phyloP scores from a whole-genome alignment of 92 coral and sea anemone species.

The Diadumene lineata region DNA sequence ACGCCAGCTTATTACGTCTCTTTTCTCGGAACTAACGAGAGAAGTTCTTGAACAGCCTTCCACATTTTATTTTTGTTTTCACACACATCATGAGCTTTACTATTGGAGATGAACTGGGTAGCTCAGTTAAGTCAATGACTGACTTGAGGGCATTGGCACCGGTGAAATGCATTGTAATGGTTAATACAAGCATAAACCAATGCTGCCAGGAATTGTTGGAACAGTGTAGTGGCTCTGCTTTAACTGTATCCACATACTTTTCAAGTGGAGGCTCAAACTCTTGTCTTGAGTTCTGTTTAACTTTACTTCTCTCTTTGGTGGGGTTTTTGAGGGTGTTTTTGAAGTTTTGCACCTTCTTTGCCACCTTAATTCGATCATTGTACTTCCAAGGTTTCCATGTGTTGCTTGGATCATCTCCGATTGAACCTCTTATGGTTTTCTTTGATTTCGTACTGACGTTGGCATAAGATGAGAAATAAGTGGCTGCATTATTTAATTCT shows the following conservation, averaged over 20 bases:
- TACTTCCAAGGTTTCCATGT: conserved; percentile 71
- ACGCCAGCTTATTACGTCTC: conserved; percentile 29
- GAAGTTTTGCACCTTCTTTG: conserved; percentile 44
- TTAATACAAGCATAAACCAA: conserved; percentile 36
- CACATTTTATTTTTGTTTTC: conserved; percentile 46
- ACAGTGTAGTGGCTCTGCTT: conserved; percentile 56
- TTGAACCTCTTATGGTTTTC: conserved; percentile 24
- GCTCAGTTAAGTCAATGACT: conserved; percentile 25
- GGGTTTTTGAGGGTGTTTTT: conserved; percentile 53
- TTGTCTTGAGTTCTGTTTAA: conserved; percentile 45
- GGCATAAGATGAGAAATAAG: conserved; percentile 41
- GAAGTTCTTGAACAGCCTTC: conserved; percentile 48
- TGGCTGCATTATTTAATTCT: conserved; percentile 42
- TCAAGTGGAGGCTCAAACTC: conserved; percentile 61
- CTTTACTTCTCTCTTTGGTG: conserved; percentile 42
- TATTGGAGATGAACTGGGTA: conserved; percentile 42
- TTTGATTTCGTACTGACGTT: conserved; percentile 30
- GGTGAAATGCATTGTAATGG: conserved; percentile 48
- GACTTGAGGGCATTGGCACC: conserved; percentile 36
- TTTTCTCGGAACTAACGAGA: conserved; percentile 56
- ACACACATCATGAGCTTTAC: conserved; percentile 47
- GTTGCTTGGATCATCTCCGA: conserved; percentile 26
- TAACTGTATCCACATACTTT: conserved; percentile 52
- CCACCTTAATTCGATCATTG: conserved; percentile 26
- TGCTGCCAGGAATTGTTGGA: conserved; percentile 64